Percentiles rank a stretch among this genome's conserved stretches.
Conservation (phyloP, 2,113 vertebrate species). For the Notechis scutatus region DNA sequence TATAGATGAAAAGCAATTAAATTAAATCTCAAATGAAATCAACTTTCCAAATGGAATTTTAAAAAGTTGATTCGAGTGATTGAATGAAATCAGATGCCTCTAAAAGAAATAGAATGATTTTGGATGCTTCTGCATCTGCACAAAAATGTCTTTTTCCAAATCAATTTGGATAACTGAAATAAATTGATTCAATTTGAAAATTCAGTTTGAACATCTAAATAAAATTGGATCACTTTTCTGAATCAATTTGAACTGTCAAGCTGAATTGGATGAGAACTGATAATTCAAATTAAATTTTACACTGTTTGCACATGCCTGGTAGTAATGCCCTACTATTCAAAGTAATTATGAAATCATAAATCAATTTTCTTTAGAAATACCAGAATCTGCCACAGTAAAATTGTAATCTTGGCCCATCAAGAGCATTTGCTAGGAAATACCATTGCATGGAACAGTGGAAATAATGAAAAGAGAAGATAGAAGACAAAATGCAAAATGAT, state of each 20-base stretch:
- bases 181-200: background rate
- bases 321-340: background rate
- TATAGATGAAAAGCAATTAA: background rate
- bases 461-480: background rate
- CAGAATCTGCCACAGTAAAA: background rate
- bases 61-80: background rate
- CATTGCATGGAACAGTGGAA: background rate
- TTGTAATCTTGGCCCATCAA: background rate
- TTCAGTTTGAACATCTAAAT: background rate
- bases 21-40: background rate
- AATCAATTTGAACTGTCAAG: background rate
- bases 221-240: background rate
- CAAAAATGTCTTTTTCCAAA: background rate
- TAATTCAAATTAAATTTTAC: background rate
- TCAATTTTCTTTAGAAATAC: background rate
- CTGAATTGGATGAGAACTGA: background rate
- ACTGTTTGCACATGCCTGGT: background rate
- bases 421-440: background rate
- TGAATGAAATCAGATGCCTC: background rate
- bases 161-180: background rate
- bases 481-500: background rate
- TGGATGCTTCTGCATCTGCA: background rate
- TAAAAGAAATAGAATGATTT: background rate
- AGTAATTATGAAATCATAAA: background rate
- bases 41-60: background rate